Percentiles rank a stretch among this genome's conserved stretches.
Evolutionary conservation across 64 coral and sea anemone genomes (phyloP).

Genomic region (Trachythela sp.): DNA sequence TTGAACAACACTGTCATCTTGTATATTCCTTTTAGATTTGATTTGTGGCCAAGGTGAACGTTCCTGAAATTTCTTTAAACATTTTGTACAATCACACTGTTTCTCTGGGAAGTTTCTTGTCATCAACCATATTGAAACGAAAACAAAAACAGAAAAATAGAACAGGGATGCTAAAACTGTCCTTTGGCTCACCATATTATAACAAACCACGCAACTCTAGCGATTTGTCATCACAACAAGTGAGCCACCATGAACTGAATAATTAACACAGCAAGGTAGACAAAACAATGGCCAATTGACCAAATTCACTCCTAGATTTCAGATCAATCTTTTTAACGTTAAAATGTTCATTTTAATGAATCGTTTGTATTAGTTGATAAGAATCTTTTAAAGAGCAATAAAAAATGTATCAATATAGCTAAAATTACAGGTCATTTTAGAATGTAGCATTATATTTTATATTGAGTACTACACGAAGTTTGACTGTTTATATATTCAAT

Average conservation of each 20-base stretch:
- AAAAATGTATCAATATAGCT: too few species aligned
- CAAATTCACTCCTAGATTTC: neutral
- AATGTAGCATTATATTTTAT: too few species aligned
- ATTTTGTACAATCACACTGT: neutral
- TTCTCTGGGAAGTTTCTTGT: neutral
- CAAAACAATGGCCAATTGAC: neutral
- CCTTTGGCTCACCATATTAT: neutral
- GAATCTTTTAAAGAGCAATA: neutral
- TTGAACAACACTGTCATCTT: neutral
- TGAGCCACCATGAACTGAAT: neutral
- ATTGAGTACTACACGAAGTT: too few species aligned
- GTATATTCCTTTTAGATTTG: neutral
- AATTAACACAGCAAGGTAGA: neutral
- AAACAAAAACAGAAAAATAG: neutral
- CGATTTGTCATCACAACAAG: neutral
- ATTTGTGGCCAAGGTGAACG: neutral
- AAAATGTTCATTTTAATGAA: neutral
- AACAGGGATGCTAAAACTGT: neutral
- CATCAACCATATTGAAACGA: neutral
- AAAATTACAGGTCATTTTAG: too few species aligned
- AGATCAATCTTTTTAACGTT: neutral
- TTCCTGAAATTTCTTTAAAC: neutral
- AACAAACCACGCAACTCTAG: neutral
- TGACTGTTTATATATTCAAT: too few species aligned
- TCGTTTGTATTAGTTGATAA: neutral